Conservation (phyloP, 2,113 vertebrate species). For the Ptyas mucosa region DNA sequence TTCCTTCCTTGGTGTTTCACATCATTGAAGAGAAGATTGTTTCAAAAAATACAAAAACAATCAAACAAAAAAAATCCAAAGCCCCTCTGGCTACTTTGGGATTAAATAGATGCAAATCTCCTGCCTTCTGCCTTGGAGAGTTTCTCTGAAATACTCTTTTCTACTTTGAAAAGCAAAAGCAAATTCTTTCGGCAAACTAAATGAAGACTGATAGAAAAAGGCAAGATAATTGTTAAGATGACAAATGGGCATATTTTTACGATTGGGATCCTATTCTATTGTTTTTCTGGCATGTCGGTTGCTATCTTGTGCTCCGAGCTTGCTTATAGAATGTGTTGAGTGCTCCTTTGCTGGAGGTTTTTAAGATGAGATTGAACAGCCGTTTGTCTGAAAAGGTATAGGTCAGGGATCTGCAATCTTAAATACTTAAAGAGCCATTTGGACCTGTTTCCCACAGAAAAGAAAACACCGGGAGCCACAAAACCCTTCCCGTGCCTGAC, state of each 20-base stretch:
- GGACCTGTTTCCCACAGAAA: too few species aligned
- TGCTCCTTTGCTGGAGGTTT: background rate
- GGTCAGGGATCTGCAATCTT: too few species aligned
- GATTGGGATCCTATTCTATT: background rate
- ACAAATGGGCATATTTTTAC: background rate
- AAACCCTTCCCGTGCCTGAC: too few species aligned
- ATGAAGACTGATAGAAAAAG: background rate
- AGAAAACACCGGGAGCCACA: too few species aligned
- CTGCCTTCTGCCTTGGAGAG: background rate
- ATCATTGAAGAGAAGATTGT: background rate
- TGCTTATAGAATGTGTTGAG: background rate
- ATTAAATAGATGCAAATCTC: background rate
- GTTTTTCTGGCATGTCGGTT: background rate
- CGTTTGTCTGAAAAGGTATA: too few species aligned
- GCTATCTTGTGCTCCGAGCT: background rate
- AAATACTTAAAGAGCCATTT: too few species aligned
- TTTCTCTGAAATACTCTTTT: background rate
- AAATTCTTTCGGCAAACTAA: background rate
- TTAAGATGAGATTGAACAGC: background rate
- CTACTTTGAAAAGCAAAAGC: background rate
- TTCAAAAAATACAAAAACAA: background rate
- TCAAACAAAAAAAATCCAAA: too few species aligned
- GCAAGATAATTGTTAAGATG: background rate
- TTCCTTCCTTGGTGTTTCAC: background rate
- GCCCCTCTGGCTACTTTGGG: background rate